These are phyloP conservation scores for Kryptopterus vitreolus DNA, from an alignment of 2,797 vertebrate genomes.

Conservation along the genomic window DNA sequence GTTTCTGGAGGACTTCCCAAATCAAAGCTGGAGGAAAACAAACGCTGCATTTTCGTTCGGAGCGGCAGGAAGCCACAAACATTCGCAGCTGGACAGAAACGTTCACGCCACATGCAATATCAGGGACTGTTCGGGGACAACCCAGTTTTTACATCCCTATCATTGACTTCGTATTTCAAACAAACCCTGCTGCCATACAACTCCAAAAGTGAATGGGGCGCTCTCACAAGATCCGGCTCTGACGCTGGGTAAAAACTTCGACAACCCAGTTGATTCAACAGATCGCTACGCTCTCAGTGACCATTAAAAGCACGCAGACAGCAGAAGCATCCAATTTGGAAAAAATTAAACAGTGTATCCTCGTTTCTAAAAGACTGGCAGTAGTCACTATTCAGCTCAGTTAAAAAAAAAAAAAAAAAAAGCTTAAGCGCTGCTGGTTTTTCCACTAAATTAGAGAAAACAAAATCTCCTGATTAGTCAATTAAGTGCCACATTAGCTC, in stretches of 20 bases:
- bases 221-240: constrained; percentile 62
- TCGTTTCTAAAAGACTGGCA: constrained; percentile 61
- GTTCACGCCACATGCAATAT: constrained; percentile 35
- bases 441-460: constrained; percentile 84
- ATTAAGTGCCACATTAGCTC: constrained; percentile 83
- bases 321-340: neutral
- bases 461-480: constrained; percentile 83
- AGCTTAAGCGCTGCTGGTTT: constrained; percentile 73
- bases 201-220: constrained; percentile 61
- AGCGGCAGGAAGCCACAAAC: constrained; percentile 19
- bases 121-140: constrained; percentile 25
- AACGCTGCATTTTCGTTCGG: constrained; percentile 19
- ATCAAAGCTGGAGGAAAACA: constrained; percentile 37
- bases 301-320: neutral
- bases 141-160: constrained; percentile 35
- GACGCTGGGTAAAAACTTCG: constrained; percentile 65
- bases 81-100: constrained; percentile 18
- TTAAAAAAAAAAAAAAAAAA: too few species aligned
- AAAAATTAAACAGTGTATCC: constrained; percentile 14
- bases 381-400: constrained; percentile 67
- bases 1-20: constrained; percentile 16
- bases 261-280: constrained; percentile 37
- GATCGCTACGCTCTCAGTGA: neutral
- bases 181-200: constrained; percentile 28
- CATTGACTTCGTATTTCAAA: constrained; percentile 39